Base-by-base conservation (phyloP, 1,140 invertebrate species). In the Philopotamus ludificatus region DNA sequence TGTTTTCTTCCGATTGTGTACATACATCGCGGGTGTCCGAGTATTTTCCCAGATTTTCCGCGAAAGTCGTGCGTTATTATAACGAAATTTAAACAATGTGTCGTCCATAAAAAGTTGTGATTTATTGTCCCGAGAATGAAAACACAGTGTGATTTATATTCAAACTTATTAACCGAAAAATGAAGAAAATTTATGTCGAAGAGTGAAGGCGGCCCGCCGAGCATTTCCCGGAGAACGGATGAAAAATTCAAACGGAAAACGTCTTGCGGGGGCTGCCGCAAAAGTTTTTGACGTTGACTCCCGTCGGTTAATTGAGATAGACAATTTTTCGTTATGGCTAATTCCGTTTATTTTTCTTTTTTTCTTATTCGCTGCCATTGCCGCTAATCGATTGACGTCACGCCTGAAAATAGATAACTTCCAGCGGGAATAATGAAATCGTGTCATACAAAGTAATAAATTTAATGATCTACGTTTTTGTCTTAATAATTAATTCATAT, bases 161-260 rank as follows among this genome's bases (percentile, higher is more conserved):
- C 34, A 10, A 57, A 57, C 26, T 57, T 39, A 16, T 41, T 42
- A 57, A 18, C 9, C 10, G 16, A 55, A 57, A 42, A 21, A 42
- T 20, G 54, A 57, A 41, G 16, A 20, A 41, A 57, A 26, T 10
- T 57, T n/a, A 22, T 28, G 34, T 42, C 34, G 34, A 57, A 57
- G 34, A 57, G 34, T 57, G 34, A 42, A 57, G 54, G 34, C 15
- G 28, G 42, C 23, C 28, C 25, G 28, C 41, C 51, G 51, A 28
- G 51, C n/a, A n/a, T 4, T 34, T 12, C 12, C 12, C 28, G 4
- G 54, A 42, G 39, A 47, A n/a, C 18, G 42, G 44, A 47, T 49
- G 57, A 47, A 60, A 60, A 60, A 60, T 60, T 60, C 57, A 60
- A 60, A 60, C 57, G 41, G 57, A 45, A 57, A 44, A 47, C 39